Evolutionary conservation across 2,797 vertebrate species (phyloP), one percentile per base, ranked within the genome.

Genomic region (Glyptemys insculpta): DNA sequence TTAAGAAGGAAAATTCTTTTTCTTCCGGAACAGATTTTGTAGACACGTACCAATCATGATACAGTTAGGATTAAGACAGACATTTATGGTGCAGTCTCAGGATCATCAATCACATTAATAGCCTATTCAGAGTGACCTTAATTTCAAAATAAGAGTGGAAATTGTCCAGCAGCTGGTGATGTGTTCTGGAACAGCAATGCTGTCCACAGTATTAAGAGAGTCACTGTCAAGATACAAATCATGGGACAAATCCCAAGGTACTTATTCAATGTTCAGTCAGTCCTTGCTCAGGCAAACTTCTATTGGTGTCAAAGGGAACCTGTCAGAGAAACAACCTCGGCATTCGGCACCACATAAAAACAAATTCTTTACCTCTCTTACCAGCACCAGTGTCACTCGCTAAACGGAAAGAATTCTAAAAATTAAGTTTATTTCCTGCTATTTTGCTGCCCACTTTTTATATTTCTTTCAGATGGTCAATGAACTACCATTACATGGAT

Each of bases 221-320:
- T 76, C 91, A 88, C 79, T 15, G 82, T 54, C 65, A 78, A 88
- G 18, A 87, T 50, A 83, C 84, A 89, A 78, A 89, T 88, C 88
- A 14, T 86, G 88, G 56, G 4, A 82, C 1, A 92, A 78, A 86
- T 31, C 14, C 56, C 79, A 88, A 92, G 4, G 8, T 31, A 86
- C 23, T 34, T 44, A 84, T 80, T 34, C 23, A 72, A 54, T 12
- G 47, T 56, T 53, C 19, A 68, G 11, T 47, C 12, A 76, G 27
- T 18, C 25, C 83, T 16, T 37, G 57, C 14, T 81, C 68, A 85
- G 91, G 62, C 59, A 91, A 89, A 29, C 68, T 90, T 79, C 59
- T 76, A 0, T 25, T 37, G 79, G 21, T 81, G 76, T 92, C 90
- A 93, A 44, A 25, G 5, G 5, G 18, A 47, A 86, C 81, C 83